Conservation (phyloP, 2,888 invertebrate genomes). For the Lasioglossum zephyrum region DNA sequence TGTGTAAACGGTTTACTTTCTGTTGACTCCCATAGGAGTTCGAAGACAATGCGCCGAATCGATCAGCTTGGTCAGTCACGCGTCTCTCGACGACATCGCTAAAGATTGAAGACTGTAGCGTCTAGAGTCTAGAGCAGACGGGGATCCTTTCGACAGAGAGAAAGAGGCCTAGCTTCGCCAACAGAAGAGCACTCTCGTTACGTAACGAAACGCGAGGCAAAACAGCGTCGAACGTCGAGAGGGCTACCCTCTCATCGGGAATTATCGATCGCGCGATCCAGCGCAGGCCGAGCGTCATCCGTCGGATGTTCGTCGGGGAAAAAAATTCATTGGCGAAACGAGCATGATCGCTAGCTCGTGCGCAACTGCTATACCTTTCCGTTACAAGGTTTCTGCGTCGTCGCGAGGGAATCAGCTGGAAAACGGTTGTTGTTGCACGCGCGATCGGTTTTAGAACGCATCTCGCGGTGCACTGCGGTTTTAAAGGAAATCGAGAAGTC, state of each 20-base stretch:
- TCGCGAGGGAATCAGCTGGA: not conserved
- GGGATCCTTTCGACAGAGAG: not conserved
- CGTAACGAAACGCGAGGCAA: slow-evolving; percentile 30
- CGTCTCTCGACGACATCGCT: no score
- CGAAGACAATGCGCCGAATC: no score
- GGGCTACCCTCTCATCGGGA: slow-evolving; percentile 17
- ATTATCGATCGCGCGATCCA: slow-evolving; percentile 56
- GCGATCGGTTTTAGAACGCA: not conserved
- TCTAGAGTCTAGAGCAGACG: not conserved
- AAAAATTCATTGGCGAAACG: slow-evolving; percentile 3
- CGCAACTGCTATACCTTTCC: not conserved
- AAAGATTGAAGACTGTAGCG: no score
- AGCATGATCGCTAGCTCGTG: no score
- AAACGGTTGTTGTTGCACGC: not conserved
- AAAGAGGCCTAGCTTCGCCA: not conserved
- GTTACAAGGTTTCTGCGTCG: not conserved
- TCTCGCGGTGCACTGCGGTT: not conserved
- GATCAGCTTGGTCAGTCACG: no score
- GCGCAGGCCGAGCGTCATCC: slow-evolving; percentile 24
- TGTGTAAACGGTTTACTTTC: no score
- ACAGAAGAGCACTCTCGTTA: slow-evolving; percentile 34
- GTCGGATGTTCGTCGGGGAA: slow-evolving; percentile 21
- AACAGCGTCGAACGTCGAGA: slow-evolving; percentile 6
- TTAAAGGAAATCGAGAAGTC: slow-evolving; percentile 2
- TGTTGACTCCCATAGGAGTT: no score